A percentile compares a stretch with the other conserved stretches of the same genome.
These are phyloP conservation scores for Babyrousa celebensis DNA, from an alignment of 2,797 vertebrate genomes.

Conservation along the genomic window DNA sequence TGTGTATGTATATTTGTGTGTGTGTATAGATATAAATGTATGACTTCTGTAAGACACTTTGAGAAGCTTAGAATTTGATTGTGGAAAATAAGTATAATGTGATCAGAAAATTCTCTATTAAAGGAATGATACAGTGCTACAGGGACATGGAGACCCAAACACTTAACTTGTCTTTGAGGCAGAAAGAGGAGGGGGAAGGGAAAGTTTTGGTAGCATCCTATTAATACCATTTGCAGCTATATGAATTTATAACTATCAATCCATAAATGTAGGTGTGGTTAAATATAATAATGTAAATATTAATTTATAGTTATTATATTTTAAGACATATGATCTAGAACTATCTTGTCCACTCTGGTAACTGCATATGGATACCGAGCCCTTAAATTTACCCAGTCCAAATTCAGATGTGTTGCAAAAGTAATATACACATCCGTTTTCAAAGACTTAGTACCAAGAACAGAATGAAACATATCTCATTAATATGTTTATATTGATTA, in stretches of 20 bases:
- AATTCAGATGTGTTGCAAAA: neutral
- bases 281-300: conserved; percentile 2
- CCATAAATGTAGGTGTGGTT: neutral
- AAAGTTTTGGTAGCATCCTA: neutral
- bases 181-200: neutral
- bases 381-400: neutral
- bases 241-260: neutral
- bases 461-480: neutral
- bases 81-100: neutral
- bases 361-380: neutral
- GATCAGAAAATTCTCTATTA: conserved; percentile 19
- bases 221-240: neutral
- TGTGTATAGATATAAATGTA: neutral
- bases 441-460: neutral
- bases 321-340: neutral
- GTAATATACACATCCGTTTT: neutral
- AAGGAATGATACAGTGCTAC: neutral
- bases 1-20: neutral
- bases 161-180: neutral
- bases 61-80: neutral
- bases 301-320: neutral
- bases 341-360: neutral
- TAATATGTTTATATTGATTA: conserved; percentile 36
- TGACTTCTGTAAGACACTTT: neutral
- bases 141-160: neutral